phyloP scores from a whole-genome alignment of 2,113 vertebrate species.

The Azemiops feae region DNA sequence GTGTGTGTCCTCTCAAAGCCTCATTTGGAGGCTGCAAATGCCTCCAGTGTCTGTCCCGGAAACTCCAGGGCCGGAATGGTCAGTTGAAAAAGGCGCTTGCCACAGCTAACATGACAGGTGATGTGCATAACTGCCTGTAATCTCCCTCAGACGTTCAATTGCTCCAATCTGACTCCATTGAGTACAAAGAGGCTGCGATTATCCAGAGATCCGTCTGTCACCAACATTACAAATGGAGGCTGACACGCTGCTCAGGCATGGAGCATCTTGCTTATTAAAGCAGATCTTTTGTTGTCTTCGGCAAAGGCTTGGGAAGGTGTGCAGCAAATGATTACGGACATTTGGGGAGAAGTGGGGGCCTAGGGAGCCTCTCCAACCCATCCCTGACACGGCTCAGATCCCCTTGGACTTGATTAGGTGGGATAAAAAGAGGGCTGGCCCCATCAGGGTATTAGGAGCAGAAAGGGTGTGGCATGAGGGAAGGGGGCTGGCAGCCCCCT shows the following conservation, averaged over 20 bases:
- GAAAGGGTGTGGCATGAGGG: background rate
- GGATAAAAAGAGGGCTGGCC: background rate
- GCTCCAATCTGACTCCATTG: constrained; percentile 49
- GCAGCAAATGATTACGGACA: fast-evolving
- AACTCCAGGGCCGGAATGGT: constrained; percentile 20
- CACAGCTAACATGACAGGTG: constrained; percentile 63
- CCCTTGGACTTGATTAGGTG: background rate
- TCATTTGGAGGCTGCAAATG: constrained; percentile 8
- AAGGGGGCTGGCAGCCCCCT: background rate
- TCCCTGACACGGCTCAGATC: background rate
- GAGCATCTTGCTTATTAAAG: constrained; percentile 1
- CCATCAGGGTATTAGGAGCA: background rate
- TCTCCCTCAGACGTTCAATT: constrained; percentile 45
- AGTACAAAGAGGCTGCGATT: constrained; percentile 56
- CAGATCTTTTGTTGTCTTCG: constrained; percentile 26
- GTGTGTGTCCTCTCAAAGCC: background rate
- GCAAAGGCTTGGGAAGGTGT: fast-evolving
- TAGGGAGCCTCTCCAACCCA: fast-evolving
- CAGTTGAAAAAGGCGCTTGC: constrained; percentile 50
- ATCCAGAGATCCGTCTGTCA: constrained; percentile 51
- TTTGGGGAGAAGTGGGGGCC: fast-evolving
- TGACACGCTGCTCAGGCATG: constrained; percentile 41
- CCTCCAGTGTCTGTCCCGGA: constrained; percentile 36
- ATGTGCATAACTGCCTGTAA: constrained; percentile 58
- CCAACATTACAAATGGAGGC: constrained; percentile 41